Percentiles rank a stretch among this genome's conserved stretches.
Evolutionary conservation across 1,140 invertebrate genomes (phyloP).

Genomic region (Drosophila lowei): DNA sequence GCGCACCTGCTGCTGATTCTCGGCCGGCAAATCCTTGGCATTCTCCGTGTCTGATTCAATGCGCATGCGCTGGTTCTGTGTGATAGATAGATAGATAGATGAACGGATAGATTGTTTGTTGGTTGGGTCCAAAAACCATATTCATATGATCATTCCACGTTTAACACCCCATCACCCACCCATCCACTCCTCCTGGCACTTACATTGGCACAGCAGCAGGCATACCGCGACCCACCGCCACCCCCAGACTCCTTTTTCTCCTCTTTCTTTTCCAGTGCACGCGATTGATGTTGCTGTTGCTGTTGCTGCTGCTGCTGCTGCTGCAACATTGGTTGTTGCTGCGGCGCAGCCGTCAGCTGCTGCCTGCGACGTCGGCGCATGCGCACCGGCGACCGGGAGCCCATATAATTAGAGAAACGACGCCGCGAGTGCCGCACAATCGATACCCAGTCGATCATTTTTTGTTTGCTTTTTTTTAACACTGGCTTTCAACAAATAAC

Average conservation of each 20-base stretch:
- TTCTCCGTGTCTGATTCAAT: conserved; percentile 74
- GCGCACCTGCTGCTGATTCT: conserved; percentile 35
- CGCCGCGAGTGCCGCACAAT: conserved; percentile 89
- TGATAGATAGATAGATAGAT: conserved; percentile 24
- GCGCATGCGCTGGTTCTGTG: conserved; percentile 82
- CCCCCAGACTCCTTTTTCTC: conserved; percentile 35
- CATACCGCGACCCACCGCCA: conserved; percentile 46
- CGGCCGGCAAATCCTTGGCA: conserved; percentile 53
- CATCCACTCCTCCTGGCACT: conserved; percentile 20
- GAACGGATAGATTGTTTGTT: not conserved
- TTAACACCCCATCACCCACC: not conserved
- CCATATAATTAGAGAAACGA: conserved; percentile 89
- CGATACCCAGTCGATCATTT: conserved; percentile 92
- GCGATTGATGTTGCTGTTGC: conserved; percentile 50
- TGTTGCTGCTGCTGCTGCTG: conserved; percentile 38
- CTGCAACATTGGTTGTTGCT: conserved; percentile 19
- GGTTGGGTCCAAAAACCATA: not conserved
- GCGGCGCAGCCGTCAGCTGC: conserved; percentile 64
- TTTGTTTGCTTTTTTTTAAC: conserved; percentile 4
- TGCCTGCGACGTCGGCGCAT: conserved; percentile 85
- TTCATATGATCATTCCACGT: not conserved
- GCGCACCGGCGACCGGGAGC: conserved; percentile 86
- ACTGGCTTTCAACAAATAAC: conserved; percentile 15
- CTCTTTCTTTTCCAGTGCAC: conserved; percentile 47
- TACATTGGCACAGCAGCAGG: conserved; percentile 78